A percentile compares a stretch with the other conserved stretches of the same genome.
phyloP scores from a whole-genome alignment of 1,140 invertebrate species.

The Eulimnadia texana region DNA sequence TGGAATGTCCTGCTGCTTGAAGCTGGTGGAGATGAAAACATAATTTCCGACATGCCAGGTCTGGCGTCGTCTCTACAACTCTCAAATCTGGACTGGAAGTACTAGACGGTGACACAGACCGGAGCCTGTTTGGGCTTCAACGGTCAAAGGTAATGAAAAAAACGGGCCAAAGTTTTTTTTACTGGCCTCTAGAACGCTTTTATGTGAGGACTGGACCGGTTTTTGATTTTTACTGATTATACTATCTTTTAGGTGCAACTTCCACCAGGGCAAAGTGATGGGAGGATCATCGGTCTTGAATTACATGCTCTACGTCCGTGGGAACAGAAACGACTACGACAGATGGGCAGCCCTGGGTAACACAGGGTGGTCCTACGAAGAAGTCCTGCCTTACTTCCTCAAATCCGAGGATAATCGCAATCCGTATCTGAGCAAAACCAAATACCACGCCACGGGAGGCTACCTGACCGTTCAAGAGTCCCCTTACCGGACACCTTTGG shows the following conservation, averaged over 20 bases:
- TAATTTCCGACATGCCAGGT: conserved; percentile 65
- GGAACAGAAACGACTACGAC: conserved; percentile 46
- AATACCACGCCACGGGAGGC: conserved; percentile 29
- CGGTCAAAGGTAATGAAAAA: conserved; percentile 11
- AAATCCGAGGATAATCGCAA: conserved; percentile 65
- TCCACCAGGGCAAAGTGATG: conserved; percentile 67
- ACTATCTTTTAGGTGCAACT: conserved; percentile 42
- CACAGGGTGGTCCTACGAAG: conserved; percentile 41
- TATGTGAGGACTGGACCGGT: too few relatives aligned
- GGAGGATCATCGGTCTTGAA: conserved; percentile 85
- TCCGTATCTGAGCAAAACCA: conserved; percentile 49
- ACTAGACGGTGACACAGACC: conserved; percentile 35
- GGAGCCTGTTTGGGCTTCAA: conserved; percentile 31
- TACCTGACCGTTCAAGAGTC: conserved; percentile 36
- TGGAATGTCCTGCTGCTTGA: conserved; percentile 72
- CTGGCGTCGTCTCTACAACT: conserved; percentile 26
- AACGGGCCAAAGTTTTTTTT: neutral
- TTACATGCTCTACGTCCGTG: conserved; percentile 76
- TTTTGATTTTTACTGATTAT: neutral
- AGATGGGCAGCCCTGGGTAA: conserved; percentile 42
- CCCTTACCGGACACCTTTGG: conserved; percentile 60
- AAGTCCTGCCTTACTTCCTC: conserved; percentile 40
- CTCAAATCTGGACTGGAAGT: conserved; percentile 33
- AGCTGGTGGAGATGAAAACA: conserved; percentile 70
- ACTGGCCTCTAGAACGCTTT: too few relatives aligned